phyloP scores from a whole-genome alignment of 2,113 vertebrate species.

The Tyrannus savana region DNA sequence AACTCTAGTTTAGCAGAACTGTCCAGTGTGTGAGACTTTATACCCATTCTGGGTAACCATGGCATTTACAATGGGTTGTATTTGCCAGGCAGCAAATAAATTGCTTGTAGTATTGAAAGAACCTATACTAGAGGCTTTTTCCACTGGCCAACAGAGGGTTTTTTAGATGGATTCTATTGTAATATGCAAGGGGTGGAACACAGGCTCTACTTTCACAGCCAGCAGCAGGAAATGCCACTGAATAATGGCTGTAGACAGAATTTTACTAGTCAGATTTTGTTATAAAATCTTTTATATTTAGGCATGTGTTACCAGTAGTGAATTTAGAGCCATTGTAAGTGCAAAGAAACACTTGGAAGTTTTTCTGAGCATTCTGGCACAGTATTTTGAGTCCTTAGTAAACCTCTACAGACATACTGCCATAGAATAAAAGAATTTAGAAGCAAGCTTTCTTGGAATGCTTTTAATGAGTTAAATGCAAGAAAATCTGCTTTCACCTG shows the following conservation, averaged over 20 bases:
- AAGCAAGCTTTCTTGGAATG: conserved; percentile 42
- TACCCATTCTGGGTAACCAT: conserved; percentile 79
- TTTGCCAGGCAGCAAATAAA: conserved; percentile 80
- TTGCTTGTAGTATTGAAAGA: conserved; percentile 72
- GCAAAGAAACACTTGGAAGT: conserved; percentile 53
- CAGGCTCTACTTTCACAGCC: conserved; percentile 69
- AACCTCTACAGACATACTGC: conserved; percentile 60
- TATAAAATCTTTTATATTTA: conserved; percentile 75
- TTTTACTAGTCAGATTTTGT: conserved; percentile 75
- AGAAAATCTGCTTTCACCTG: conserved; percentile 40
- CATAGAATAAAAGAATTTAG: not conserved
- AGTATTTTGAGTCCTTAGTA: conserved; percentile 30
- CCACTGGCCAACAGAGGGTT: conserved; percentile 48
- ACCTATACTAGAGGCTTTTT: conserved; percentile 74
- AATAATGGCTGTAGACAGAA: conserved; percentile 70
- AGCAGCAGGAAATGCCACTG: conserved; percentile 75
- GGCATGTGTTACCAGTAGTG: conserved; percentile 50
- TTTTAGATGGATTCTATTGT: conserved; percentile 60
- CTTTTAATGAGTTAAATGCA: conserved; percentile 62
- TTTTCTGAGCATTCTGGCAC: conserved; percentile 48
- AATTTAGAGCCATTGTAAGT: conserved; percentile 47
- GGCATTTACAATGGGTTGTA: conserved; percentile 99
- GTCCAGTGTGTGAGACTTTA: conserved; percentile 69
- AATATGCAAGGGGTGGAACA: conserved; percentile 59
- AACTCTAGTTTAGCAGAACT: conserved; percentile 67